Evolutionary conservation across 2,113 vertebrate genomes (phyloP).

Genomic region (Chamaea fasciata): DNA sequence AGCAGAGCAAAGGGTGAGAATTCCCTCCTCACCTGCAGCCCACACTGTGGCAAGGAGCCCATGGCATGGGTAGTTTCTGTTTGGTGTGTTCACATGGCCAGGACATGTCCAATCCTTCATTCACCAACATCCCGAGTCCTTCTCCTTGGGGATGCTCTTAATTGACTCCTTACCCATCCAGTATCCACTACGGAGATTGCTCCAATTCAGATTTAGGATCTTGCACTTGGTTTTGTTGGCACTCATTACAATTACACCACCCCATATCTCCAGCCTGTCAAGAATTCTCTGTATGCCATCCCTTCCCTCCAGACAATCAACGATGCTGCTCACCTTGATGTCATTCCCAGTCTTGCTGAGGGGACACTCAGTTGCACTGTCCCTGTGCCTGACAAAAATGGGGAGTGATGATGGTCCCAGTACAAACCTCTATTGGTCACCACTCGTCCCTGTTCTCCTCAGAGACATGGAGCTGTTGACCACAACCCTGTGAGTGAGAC

Average conservation of each 20-base stretch:
- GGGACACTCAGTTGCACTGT: neutral
- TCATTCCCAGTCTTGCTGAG: neutral
- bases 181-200: too few relatives aligned
- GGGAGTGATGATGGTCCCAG: neutral
- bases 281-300: neutral
- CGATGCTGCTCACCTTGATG: neutral
- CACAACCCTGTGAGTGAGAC: neutral
- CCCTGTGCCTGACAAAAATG: neutral
- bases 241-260: neutral
- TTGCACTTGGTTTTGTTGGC: neutral
- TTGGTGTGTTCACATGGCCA: accelerated
- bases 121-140: neutral
- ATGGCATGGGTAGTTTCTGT: too few relatives aligned
- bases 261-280: neutral
- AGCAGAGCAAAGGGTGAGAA: neutral
- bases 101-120: neutral
- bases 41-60: neutral
- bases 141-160: accelerated
- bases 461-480: accelerated
- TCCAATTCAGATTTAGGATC: too few relatives aligned
- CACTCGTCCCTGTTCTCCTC: neutral
- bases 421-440: neutral
- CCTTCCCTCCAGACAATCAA: neutral
- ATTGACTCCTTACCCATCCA: accelerated
- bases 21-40: neutral